These are phyloP conservation scores for Pithecia hirsuta DNA, from an alignment of 2,797 vertebrate species.

Conservation along the genomic window DNA sequence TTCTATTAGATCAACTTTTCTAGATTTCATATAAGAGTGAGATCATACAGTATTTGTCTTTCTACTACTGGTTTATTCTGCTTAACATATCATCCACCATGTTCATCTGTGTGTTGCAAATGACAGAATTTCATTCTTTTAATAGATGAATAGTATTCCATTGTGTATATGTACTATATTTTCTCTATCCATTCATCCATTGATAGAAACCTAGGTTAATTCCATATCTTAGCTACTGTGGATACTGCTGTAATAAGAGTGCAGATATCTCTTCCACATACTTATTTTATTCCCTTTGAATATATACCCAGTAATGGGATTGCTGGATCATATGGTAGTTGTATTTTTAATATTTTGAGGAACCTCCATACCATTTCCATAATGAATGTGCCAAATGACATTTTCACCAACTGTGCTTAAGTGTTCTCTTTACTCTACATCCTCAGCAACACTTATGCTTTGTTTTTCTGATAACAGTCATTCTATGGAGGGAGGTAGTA, in stretches of 20 bases:
- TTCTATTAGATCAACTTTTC: neutral
- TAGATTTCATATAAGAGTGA: neutral
- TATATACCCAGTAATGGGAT: neutral
- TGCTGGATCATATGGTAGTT: neutral
- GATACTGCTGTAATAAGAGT: neutral
- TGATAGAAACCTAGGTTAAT: neutral
- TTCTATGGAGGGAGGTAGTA: neutral
- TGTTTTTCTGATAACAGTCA: neutral
- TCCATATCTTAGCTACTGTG: neutral
- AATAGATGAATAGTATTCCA: neutral
- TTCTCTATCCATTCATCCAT: neutral
- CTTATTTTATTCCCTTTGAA: neutral
- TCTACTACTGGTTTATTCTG: neutral
- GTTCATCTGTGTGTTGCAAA: neutral
- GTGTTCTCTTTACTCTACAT: neutral
- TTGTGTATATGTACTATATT: neutral
- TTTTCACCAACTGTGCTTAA: neutral
- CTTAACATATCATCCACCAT: neutral
- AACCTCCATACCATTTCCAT: neutral
- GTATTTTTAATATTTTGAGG: neutral
- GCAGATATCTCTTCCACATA: neutral
- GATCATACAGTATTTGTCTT: neutral
- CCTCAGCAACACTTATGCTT: neutral
- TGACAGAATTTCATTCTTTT: neutral
- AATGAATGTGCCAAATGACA: neutral